phyloP scores from a whole-genome alignment of 2,113 vertebrate species.

The Tympanuchus pallidicinctus region DNA sequence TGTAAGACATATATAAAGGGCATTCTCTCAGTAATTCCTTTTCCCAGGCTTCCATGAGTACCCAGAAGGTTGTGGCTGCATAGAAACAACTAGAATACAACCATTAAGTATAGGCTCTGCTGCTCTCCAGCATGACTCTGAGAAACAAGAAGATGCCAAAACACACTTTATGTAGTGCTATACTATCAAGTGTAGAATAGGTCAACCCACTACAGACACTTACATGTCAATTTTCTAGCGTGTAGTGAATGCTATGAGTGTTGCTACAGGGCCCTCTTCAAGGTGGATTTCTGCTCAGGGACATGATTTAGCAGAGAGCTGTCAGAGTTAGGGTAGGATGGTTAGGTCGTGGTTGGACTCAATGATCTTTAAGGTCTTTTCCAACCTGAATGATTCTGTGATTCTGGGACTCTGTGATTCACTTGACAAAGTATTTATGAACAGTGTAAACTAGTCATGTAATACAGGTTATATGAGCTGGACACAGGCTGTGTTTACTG shows the following conservation, averaged over 20 bases:
- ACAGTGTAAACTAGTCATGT: neutral
- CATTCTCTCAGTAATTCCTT: neutral
- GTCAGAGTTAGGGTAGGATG: no score
- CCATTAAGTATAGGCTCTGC: slow-evolving; percentile 18
- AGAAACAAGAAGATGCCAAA: neutral
- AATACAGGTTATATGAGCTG: neutral
- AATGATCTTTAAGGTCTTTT: no score
- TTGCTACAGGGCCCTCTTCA: neutral
- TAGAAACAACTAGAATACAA: slow-evolving; percentile 47
- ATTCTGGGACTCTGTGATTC: no score
- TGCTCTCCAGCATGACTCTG: neutral
- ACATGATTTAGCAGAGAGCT: no score
- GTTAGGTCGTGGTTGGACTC: no score
- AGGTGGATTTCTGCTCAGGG: neutral
- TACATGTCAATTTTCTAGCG: neutral
- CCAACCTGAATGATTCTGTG: no score
- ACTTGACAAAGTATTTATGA: neutral
- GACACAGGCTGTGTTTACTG: neutral
- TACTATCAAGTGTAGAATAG: neutral
- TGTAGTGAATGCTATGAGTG: neutral
- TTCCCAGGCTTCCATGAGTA: slow-evolving; percentile 41
- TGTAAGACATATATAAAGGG: neutral
- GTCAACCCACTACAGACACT: neutral
- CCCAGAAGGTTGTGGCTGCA: slow-evolving; percentile 51
- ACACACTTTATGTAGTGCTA: neutral